Evolutionary conservation across 2,888 invertebrate species (phyloP), one percentile per base, ranked within the genome.

Genomic region (Embidobia sp.): DNA sequence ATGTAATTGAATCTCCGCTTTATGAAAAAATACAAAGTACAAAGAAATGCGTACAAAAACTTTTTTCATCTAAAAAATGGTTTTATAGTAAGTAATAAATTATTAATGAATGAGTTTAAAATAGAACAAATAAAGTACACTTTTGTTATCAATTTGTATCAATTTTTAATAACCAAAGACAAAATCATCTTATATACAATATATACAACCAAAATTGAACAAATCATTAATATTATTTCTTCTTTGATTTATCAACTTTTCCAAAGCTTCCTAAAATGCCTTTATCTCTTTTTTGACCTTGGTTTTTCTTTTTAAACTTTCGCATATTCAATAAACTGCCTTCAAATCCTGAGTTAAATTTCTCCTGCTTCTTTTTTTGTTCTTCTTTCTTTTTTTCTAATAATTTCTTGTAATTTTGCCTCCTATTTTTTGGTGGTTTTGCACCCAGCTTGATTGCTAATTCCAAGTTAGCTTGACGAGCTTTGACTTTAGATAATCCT

Each of bases 391-490:
- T 92, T 81, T 93, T 93, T 70, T 91, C 90, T 86, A 93, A 90
- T 13, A 96, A 87, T 44, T 92, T 92, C 88, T 95, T 96, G 85
- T 96, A 96, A 87, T 96, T 96, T 51, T 92, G 90, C 6, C 37
- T 73, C 53, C 91, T 90, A 22, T 92, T 93, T 87, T 93, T 95
- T 0, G 93, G 94, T 2, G 95, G 94, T 89, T 94, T 95, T 0
- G 97, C 97, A 48, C 97, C 97, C 85, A 97, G 92, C 88, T 94
- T 94, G 26, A 97, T 92, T 0, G 95, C 94, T 10, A 95, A 89
- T 2, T 94, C 93, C 37, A 94, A 92, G 91, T 95, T 94, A n/a
- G 95, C 95, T 87, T 95, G 93, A 82, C 93, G 92, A 83, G 95
- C 94, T 84, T 94, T 93, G 6, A 91, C 90, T 1, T 93, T 90